Evolutionary conservation across 2,888 invertebrate species (phyloP).

Genomic region (Gisinianus flammeolus): DNA sequence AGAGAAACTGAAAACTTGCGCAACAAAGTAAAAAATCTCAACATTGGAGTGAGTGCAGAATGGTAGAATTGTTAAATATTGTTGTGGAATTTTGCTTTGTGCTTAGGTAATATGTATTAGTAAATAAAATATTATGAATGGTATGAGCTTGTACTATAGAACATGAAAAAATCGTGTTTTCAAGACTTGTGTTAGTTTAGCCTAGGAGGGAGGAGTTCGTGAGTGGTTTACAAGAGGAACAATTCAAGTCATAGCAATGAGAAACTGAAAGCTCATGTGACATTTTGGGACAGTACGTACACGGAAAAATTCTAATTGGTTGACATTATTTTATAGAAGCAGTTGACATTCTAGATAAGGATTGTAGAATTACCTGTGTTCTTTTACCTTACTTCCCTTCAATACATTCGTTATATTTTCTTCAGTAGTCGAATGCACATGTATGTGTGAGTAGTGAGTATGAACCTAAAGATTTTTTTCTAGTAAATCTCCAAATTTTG

Average conservation of each 20-base stretch:
- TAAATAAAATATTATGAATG: too few species aligned
- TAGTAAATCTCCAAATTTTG: too few species aligned
- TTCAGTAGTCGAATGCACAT: too few species aligned
- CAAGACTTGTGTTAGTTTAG: slow-evolving; percentile 6
- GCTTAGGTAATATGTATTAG: too few species aligned
- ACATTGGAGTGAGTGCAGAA: not conserved
- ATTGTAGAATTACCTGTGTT: not conserved
- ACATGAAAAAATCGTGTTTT: slow-evolving; percentile 1
- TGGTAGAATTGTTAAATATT: not conserved
- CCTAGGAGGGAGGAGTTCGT: not conserved
- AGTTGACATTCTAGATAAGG: not conserved
- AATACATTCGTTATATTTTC: too few species aligned
- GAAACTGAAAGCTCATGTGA: too few species aligned
- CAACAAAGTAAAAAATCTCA: not conserved
- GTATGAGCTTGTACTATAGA: too few species aligned
- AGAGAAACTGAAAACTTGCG: not conserved
- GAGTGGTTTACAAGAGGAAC: not conserved
- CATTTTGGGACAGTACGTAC: not conserved
- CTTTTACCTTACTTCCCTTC: too few species aligned
- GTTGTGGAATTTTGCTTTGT: too few species aligned
- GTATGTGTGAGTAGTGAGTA: too few species aligned
- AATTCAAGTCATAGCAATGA: not conserved
- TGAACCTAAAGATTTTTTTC: too few species aligned
- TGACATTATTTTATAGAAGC: not conserved
- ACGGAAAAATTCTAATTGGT: not conserved